Percentiles rank a stretch among this genome's conserved stretches.
These are phyloP conservation scores for Lithophane ornitopus DNA, from an alignment of 2,888 invertebrate genomes.

Conservation along the genomic window DNA sequence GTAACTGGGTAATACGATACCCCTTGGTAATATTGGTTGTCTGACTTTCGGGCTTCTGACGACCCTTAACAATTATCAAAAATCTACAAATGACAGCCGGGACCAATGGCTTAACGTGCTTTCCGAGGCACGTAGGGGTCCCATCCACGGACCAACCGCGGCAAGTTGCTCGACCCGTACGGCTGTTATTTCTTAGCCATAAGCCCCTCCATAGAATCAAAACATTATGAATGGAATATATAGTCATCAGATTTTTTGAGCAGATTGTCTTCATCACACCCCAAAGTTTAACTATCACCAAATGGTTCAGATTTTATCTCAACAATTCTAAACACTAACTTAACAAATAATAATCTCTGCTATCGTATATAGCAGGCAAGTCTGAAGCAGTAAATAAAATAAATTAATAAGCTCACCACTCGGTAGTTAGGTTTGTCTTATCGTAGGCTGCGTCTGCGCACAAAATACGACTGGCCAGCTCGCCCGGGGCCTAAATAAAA, in stretches of 20 bases:
- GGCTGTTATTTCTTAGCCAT: no score
- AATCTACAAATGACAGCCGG: no score
- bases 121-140: no score
- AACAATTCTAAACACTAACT: conserved; percentile 12
- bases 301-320: conserved; percentile 11
- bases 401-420: conserved; percentile 78
- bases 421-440: conserved; percentile 76
- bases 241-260: background rate
- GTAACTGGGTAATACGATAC: no score
- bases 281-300: background rate
- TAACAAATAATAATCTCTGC: conserved; percentile 47
- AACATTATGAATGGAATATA: background rate
- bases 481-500: conserved; percentile 71
- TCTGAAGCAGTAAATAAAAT: conserved; percentile 72
- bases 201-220: no score
- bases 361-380: conserved; percentile 62
- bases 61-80: no score
- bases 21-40: no score
- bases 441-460: conserved; percentile 68
- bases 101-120: no score
- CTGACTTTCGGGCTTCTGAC: no score
- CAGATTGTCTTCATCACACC: background rate
- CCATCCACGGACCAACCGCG: no score
- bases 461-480: conserved; percentile 66
- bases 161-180: no score